These are phyloP conservation scores for Sylvicola cinctus DNA, from an alignment of 2,888 invertebrate species.

Conservation along the genomic window DNA sequence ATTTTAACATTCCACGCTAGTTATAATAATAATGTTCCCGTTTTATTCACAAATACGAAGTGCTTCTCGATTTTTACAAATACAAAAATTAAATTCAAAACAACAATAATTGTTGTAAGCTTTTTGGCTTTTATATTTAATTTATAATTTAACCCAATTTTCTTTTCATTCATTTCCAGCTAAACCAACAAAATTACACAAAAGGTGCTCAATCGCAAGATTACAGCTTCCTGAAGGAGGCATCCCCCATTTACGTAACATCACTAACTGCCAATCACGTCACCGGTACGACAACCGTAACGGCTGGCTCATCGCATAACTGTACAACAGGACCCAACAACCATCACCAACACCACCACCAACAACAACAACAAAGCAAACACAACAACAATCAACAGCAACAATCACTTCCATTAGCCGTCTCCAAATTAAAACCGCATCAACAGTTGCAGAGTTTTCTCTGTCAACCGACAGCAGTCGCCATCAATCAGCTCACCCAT, in stretches of 20 bases:
- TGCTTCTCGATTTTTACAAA: background rate
- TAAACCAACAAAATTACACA: constrained; percentile 22
- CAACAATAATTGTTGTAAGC: background rate
- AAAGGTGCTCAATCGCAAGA: constrained; percentile 33
- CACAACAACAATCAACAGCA: constrained; percentile 6
- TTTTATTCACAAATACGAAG: too few species aligned
- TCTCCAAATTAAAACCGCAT: background rate
- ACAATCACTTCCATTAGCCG: too few species aligned
- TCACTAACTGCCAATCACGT: constrained; percentile 37
- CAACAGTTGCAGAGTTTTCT: background rate
- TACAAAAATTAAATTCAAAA: background rate
- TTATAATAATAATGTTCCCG: too few species aligned
- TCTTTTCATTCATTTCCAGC: constrained; percentile 8
- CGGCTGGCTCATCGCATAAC: constrained; percentile 17
- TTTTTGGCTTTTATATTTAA: background rate
- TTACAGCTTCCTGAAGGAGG: constrained; percentile 62
- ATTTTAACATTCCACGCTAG: too few species aligned
- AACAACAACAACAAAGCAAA: constrained; percentile 11
- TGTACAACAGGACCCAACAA: constrained; percentile 3
- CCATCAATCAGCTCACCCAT: background rate
- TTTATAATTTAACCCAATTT: background rate
- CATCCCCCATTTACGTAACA: constrained; percentile 66
- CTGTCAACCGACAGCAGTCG: background rate
- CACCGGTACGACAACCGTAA: constrained; percentile 30
- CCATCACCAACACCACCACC: constrained; percentile 8